These are phyloP conservation scores for Remorina albescens DNA, from an alignment of 2,797 vertebrate species.

Conservation along the genomic window DNA sequence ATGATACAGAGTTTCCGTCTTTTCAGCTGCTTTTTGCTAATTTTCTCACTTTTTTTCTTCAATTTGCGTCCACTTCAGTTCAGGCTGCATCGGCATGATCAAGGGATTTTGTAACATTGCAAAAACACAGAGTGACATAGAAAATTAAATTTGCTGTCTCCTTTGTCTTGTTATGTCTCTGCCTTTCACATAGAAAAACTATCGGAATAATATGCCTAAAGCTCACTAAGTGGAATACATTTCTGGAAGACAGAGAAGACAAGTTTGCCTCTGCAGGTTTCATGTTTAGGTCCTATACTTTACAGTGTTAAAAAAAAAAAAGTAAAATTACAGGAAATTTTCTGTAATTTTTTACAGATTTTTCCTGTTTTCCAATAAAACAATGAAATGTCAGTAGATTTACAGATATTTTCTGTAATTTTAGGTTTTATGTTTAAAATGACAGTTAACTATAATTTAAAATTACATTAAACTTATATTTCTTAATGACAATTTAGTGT, in stretches of 20 bases:
- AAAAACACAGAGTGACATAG: conserved; percentile 23
- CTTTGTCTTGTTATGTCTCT: not conserved
- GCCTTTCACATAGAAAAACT: conserved; percentile 23
- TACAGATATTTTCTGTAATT: too few species aligned
- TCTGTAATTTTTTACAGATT: too few species aligned
- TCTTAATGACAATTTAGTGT: too few species aligned
- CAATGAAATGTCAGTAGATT: too few species aligned
- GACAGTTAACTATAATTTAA: too few species aligned
- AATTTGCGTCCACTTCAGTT: conserved; percentile 12
- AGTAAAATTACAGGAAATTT: too few species aligned
- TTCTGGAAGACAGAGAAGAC: not conserved
- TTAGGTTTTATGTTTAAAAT: too few species aligned
- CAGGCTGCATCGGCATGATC: conserved; percentile 4
- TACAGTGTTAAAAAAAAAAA: too few species aligned
- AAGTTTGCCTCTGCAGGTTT: conserved; percentile 16
- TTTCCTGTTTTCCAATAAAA: too few species aligned
- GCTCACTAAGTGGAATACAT: conserved; percentile 31
- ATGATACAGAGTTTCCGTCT: conserved; percentile 5
- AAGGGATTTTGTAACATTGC: conserved; percentile 29
- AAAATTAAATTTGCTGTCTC: conserved; percentile 13
- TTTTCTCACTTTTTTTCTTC: conserved; percentile 5
- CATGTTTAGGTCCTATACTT: conserved; percentile 19
- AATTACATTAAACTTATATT: too few species aligned
- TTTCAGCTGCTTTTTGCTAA: conserved; percentile 4
- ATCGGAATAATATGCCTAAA: conserved; percentile 38